Evolutionary conservation across 2,113 vertebrate genomes (phyloP), one percentile per base, ranked within the genome.

Genomic region (Scomber japonicus): DNA sequence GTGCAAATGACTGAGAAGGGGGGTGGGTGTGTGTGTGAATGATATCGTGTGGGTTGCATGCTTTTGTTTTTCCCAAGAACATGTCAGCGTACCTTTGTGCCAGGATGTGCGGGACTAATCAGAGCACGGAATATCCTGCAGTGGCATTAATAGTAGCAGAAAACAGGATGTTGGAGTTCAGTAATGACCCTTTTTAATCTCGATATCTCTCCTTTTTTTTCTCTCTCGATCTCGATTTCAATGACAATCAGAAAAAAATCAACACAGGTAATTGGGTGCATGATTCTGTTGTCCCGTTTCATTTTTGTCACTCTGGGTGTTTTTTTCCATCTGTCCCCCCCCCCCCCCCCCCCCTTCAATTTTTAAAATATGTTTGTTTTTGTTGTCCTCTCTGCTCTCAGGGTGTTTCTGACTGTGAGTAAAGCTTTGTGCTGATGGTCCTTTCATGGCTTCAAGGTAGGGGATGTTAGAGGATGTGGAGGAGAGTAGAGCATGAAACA

Each of bases 201-300:
- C 21, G 13, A 8, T 75, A 54, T 61, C 24, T 74, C 17, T 67
- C 17, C 21, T 21, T 44, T 59, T 68, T 45, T 66, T 56, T 19
- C 45, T 71, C 49, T 49, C 45, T 68, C 54, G 55, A 49, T 83
- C 69, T 81, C 46, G 57, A 82, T 86, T 82, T 81, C 44, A 79
- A 15, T 86, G 55, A 76, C 62, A 77, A 68, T 72, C 59, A 63
- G 64, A 21, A 71, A 69, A 71, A 69, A 81, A 87, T 75, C 71
- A 78, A 75, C 84, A 49, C 21, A 70, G 56, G 48, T 86, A 81
- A 85, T 82, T 54, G 75, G 78, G 75, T 64, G 53, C 56, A 11
- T 53, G 71, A 67, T 50, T 74, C 71, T 54, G 55, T 54, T 30
- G 31, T 54, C 63, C 56, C 44, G 70, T 73, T 59, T 83, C 24